Conservation (phyloP, 2,113 vertebrate species). For the Macroglossus sobrinus region DNA sequence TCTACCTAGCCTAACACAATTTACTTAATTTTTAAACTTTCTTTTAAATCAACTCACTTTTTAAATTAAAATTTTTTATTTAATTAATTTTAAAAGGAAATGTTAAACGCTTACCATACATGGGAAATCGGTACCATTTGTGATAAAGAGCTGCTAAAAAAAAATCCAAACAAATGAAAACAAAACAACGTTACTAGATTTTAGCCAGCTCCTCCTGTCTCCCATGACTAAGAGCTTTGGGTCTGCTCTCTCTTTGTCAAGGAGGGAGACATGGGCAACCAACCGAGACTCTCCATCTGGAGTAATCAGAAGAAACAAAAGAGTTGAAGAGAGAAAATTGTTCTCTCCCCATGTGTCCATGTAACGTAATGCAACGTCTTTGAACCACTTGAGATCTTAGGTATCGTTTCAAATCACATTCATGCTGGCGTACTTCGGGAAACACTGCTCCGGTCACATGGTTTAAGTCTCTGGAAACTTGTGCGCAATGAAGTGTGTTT, state of each 20-base stretch:
- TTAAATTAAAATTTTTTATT: not conserved
- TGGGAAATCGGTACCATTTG: not conserved
- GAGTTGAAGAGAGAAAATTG: not conserved
- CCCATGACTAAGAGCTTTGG: not conserved
- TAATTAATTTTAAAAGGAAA: not conserved
- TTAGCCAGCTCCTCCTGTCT: not conserved
- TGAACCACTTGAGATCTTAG: not conserved
- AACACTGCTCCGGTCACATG: not conserved
- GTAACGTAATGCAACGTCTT: not conserved
- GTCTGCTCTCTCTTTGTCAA: not conserved
- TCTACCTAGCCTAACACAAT: not conserved
- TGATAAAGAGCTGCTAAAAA: not conserved
- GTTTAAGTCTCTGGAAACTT: constrained; percentile 44
- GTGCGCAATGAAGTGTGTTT: not conserved
- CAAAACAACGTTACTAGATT: not conserved
- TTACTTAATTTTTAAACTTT: not conserved
- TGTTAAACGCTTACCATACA: not conserved
- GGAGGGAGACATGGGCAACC: not conserved
- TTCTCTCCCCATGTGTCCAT: not conserved
- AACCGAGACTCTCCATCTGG: not conserved
- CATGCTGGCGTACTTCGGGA: not conserved
- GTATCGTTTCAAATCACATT: not conserved
- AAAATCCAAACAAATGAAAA: not conserved
- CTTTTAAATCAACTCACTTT: not conserved
- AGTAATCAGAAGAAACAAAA: not conserved